Evolutionary conservation across 2,888 invertebrate genomes (phyloP), one percentile per base, ranked within the genome.

Genomic region (Ennomos quercinarius): DNA sequence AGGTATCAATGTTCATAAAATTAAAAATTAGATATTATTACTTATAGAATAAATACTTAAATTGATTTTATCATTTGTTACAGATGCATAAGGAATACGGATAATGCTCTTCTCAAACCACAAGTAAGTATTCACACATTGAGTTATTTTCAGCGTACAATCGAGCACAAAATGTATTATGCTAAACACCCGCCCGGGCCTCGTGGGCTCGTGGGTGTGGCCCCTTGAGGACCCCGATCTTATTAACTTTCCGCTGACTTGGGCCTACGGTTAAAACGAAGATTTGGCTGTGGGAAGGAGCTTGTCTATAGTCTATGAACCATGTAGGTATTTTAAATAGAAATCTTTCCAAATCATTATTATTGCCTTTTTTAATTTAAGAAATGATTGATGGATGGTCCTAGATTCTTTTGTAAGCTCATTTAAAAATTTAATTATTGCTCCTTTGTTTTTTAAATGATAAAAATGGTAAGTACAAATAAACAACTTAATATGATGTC

Each of bases 81-180:
- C 87, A 88, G 88, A 75, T 84, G 56, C 68, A 77, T 64, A 80
- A 80, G 68, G 86, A 85, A 66, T 76, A 72, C 64, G 84, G 85
- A 74, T 86, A 74, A 84, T 63, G 10, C 47, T 39, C 47, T 67
- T 48, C 57, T 72, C 72, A 72, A 59, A 17, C 53, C 53, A 57
- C 61, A 69, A 64, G 78, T 78, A 66, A 69, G 72, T 68, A 56
- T 44, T 45, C 39, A 17, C 50, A 40, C 34, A 36, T 39, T 44
- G 49, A 40, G 46, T 27, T 48, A 57, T 57, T 57, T 51, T 27
- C 44, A n/a, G 46, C 47, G n/a, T 49, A 37, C 47, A 47, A 42
- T 53, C 46, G 9, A 17, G 10, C 8, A 46, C 40, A 35, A 27
- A 51, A 48, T 27, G 47, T 11, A 39, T 58, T 53, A 52, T 47